phyloP scores from a whole-genome alignment of 2,888 invertebrate genomes.

The Lycocerus yunnanus region DNA sequence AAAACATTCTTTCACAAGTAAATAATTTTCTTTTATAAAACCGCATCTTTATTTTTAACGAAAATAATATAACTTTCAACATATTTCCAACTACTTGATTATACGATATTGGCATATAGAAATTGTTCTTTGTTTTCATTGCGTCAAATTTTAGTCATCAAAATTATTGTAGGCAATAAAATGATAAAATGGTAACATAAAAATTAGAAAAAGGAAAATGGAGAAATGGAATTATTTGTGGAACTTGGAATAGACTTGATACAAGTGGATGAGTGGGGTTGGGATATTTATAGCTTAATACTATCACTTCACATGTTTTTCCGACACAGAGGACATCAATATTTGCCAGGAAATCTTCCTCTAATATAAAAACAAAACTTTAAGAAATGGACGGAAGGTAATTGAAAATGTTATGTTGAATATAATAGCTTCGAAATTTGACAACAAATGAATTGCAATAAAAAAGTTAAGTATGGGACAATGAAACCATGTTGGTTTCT shows the following conservation, averaged over 20 bases:
- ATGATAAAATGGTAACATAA: background rate
- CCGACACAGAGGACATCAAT: slow-evolving; percentile 38
- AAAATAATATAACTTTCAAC: background rate
- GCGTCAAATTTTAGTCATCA: background rate
- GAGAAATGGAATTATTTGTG: slow-evolving; percentile 47
- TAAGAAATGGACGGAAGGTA: background rate
- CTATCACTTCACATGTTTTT: slow-evolving; percentile 40
- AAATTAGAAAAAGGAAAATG: background rate
- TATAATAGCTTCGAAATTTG: background rate
- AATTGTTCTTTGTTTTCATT: background rate
- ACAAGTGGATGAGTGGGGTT: slow-evolving; percentile 44
- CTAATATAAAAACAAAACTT: slow-evolving; percentile 16
- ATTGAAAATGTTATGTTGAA: background rate
- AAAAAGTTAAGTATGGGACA: slow-evolving; percentile 1
- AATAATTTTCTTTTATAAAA: background rate
- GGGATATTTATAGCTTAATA: slow-evolving; percentile 45
- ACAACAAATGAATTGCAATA: background rate
- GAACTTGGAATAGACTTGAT: slow-evolving; percentile 48
- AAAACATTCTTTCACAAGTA: background rate
- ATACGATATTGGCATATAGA: background rate
- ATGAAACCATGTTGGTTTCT: slow-evolving; percentile 20
- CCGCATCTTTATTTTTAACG: background rate
- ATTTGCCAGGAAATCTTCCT: slow-evolving; percentile 35
- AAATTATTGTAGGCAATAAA: background rate
- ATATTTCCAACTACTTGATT: background rate